phyloP scores from a whole-genome alignment of 30 jellyfish, hydroid and myxozoan species.

The Kudoa iwatai region DNA sequence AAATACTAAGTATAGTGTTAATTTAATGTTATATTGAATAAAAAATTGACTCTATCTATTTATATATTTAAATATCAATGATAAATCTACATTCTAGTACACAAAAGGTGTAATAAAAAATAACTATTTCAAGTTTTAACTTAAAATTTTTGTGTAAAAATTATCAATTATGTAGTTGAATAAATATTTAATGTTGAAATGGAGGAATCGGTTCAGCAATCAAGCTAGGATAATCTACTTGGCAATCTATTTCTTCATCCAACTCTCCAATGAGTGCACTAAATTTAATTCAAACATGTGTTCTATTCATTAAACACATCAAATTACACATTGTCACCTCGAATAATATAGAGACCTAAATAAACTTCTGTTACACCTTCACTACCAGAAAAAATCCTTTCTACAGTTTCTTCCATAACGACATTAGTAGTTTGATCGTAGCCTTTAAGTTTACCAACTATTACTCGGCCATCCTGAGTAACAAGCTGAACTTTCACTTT shows the following conservation, averaged over 20 bases:
- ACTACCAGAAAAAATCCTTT: slow-evolving; percentile 39
- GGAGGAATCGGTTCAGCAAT: slow-evolving; percentile 92
- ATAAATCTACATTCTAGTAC: too few species aligned
- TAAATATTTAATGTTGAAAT: too few species aligned
- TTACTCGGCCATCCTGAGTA: slow-evolving; percentile 85
- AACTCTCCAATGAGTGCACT: slow-evolving; percentile 78
- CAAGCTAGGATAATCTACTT: slow-evolving; percentile 18
- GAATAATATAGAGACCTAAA: slow-evolving; percentile 45
- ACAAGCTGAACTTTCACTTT: too few species aligned
- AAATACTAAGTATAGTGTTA: too few species aligned
- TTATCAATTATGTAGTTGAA: too few species aligned
- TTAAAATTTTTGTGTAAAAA: too few species aligned
- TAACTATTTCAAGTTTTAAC: too few species aligned
- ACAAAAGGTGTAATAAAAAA: too few species aligned
- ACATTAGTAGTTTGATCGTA: slow-evolving; percentile 71
- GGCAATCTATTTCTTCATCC: slow-evolving; percentile 59
- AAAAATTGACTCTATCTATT: too few species aligned
- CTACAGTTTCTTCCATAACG: slow-evolving; percentile 65
- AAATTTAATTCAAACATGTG: background rate
- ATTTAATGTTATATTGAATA: too few species aligned
- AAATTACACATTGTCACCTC: slow-evolving; percentile 92
- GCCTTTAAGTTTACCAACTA: slow-evolving; percentile 77
- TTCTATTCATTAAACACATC: background rate
- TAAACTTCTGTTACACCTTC: slow-evolving; percentile 57
- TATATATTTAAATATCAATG: too few species aligned